Conservation (phyloP, 2,113 vertebrate genomes). For the Spea bombifrons region DNA sequence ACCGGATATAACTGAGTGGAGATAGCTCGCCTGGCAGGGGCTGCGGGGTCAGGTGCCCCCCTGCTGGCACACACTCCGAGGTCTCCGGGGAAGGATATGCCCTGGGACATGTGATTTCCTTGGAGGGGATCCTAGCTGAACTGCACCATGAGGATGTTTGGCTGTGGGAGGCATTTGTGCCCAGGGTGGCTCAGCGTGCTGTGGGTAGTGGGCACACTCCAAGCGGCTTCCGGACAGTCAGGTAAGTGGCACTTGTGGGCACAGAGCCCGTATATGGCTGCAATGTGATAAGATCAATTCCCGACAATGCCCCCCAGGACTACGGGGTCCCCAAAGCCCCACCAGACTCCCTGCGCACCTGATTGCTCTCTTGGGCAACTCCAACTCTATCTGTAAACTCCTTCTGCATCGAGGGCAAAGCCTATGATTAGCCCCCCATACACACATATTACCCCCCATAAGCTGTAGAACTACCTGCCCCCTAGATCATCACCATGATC, state of each 20-base stretch:
- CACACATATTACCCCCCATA: too few species aligned
- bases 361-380: too few species aligned
- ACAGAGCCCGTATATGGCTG: background rate
- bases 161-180: conserved; percentile 57
- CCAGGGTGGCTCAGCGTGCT: conserved; percentile 55
- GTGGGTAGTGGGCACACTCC: conserved; percentile 1
- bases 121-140: conserved; percentile 42
- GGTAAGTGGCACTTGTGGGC: conserved; percentile 25
- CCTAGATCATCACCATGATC: too few species aligned
- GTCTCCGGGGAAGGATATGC: conserved; percentile 27
- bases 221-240: conserved; percentile 43
- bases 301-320: too few species aligned
- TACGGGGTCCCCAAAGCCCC: too few species aligned
- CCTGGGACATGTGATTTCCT: conserved; percentile 45
- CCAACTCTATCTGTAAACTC: too few species aligned
- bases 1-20: conserved; percentile 33
- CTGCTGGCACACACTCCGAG: background rate
- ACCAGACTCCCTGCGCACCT: too few species aligned
- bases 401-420: too few species aligned
- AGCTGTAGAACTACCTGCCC: too few species aligned
- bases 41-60: conserved; percentile 19
- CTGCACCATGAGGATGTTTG: conserved; percentile 57
- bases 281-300: too few species aligned
- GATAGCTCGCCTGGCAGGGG: conserved; percentile 30
- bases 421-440: too few species aligned